Evolutionary conservation across 2,797 vertebrate species (phyloP).

Genomic region (Cirrhinus molitorella): DNA sequence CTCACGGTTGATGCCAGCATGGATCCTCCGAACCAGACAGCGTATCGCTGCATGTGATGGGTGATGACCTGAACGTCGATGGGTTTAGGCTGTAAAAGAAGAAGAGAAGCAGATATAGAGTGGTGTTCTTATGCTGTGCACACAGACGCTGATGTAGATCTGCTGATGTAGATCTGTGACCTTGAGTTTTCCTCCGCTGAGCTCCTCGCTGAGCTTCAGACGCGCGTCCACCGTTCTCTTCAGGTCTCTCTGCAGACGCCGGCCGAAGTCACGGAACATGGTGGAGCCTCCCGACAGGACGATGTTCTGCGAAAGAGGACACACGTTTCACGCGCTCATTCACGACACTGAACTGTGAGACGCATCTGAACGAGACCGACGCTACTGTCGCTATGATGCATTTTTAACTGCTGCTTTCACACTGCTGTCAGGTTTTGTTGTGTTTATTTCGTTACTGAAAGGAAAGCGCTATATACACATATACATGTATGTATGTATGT

Average conservation of each 20-base stretch:
- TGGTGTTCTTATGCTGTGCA: background rate
- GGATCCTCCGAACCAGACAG: constrained; percentile 99
- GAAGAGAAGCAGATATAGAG: constrained; percentile 8
- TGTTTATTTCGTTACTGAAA: no score
- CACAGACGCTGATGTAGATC: background rate
- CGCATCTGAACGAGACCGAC: no score
- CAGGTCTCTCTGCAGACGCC: constrained; percentile 96
- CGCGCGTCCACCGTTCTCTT: constrained; percentile 96
- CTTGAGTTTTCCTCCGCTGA: constrained; percentile 97
- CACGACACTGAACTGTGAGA: background rate
- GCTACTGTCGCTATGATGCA: no score
- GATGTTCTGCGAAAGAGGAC: constrained; percentile 83
- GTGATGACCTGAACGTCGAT: constrained; percentile 98
- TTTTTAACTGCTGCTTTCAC: no score
- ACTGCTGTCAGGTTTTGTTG: no score
- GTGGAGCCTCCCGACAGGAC: constrained; percentile 98
- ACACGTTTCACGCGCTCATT: background rate
- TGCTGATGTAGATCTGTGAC: constrained; percentile 74
- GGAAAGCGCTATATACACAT: no score
- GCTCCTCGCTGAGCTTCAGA: constrained; percentile 95
- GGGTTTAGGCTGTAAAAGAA: constrained; percentile 88
- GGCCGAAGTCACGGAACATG: constrained; percentile 98
- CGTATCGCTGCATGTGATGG: constrained; percentile 98
- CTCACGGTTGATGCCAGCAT: constrained; percentile 98
- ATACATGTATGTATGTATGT: no score